Evolutionary conservation across 1,140 invertebrate species (phyloP).

Genomic region (Cyclina sinensis): DNA sequence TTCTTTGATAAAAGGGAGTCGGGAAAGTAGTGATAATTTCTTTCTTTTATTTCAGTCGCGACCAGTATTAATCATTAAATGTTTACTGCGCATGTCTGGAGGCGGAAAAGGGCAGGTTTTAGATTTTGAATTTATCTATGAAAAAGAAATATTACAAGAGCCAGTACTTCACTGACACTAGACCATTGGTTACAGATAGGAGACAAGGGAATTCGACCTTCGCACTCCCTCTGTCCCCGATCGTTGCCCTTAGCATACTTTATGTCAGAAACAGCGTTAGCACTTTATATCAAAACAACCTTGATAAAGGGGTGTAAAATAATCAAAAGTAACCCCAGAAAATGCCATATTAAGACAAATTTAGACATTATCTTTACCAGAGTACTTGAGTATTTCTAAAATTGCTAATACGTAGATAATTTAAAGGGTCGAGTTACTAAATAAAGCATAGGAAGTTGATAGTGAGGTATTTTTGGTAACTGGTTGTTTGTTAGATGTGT

Average conservation of each 20-base stretch:
- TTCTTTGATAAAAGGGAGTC: no score
- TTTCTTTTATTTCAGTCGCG: no score
- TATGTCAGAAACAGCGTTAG: background rate
- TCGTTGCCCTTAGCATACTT: background rate
- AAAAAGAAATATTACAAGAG: background rate
- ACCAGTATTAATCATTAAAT: no score
- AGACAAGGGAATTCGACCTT: background rate
- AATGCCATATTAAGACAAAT: background rate
- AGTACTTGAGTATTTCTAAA: background rate
- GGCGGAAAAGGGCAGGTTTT: background rate
- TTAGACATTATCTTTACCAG: background rate
- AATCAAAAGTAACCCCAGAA: background rate
- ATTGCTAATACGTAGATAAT: background rate
- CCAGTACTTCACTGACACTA: background rate
- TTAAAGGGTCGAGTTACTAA: background rate
- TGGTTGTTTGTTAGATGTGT: no score
- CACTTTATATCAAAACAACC: background rate
- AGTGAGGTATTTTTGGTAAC: background rate
- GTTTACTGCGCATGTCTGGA: constrained; percentile 4
- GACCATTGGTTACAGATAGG: background rate
- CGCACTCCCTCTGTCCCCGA: background rate
- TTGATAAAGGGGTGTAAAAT: background rate
- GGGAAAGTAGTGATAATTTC: no score
- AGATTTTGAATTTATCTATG: background rate
- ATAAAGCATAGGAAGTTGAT: background rate